Base-by-base conservation (phyloP, 1,140 invertebrate genomes). In the Sarcophaga bullata region DNA sequence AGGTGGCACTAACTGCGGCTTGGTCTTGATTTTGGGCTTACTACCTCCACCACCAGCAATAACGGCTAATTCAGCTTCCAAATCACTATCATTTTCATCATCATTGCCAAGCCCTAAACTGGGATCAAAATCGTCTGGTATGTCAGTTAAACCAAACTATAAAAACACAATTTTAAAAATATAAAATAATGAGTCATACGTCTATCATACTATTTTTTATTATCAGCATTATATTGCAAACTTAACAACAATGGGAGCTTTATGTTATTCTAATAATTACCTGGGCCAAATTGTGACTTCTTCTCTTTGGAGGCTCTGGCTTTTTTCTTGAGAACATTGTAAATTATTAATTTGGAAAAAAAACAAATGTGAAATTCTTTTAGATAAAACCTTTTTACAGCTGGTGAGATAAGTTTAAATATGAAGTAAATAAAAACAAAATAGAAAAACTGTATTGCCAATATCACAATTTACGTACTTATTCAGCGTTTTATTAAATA, bases 51-150 rank as follows among this genome's bases (percentile, higher is more conserved):
- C 93, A 72, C 93, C 91, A 82, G 94, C 92, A 54, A 98, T 93
- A 6, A 94, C 95, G 76, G 94, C 92, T 80, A 98, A 90, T 90
- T 98, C 97, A 37, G 96, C 96, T 90, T 98, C 97, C 46, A 98
- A 91, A 86, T 96, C 96, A 83, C 94, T 94, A 87, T 97, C 95
- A 88, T 93, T 92, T 1, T 89, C 92, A 86, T 94, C 93, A 81
- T 92, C 90, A 85, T 92, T 91, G 0, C 84, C 88, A 62, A 83
- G 86, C 13, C 17, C 82, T 49, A 83, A 83, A 80, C 82, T 83
- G 48, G 93, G 92, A 88, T 86, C 86, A 84, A 94, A 91, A 84
- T 92, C 91, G 82, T 93, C 92, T 78, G 94, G 93, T 73, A 96
- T 92, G 91, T 95, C 93, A 86, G 96, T 92, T 83, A 96, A 91